phyloP scores from a whole-genome alignment of 2,888 invertebrate genomes.

The Megastigmus dorsalis region DNA sequence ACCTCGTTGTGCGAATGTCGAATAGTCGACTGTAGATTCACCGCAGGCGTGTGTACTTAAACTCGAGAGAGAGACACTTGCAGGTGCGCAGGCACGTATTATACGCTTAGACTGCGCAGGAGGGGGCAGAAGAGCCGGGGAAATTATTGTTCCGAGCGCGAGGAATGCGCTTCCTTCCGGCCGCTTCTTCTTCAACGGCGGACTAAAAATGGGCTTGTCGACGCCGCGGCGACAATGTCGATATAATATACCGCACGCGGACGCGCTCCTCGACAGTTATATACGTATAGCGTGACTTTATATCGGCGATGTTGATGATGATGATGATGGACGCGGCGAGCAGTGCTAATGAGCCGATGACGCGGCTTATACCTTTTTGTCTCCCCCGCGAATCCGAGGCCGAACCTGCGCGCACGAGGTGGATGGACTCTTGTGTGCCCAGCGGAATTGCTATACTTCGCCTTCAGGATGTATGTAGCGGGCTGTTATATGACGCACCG shows the following conservation, averaged over 20 bases:
- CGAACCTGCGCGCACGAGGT: no score
- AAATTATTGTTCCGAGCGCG: not conserved
- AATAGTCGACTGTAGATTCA: no score
- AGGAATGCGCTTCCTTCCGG: slow-evolving; percentile 52
- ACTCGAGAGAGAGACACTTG: not conserved
- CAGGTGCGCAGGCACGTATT: not conserved
- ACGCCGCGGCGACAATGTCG: not conserved
- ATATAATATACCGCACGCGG: no score
- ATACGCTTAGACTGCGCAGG: no score
- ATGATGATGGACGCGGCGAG: not conserved
- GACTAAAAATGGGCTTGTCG: slow-evolving; percentile 34
- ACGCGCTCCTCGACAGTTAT: no score
- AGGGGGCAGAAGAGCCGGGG: no score
- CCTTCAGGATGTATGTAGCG: no score
- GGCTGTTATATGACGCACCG: no score
- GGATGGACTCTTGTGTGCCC: no score
- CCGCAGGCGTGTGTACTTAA: no score
- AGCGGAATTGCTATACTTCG: no score
- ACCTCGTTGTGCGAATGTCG: no score
- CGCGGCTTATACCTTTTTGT: not conserved
- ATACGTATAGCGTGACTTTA: not conserved
- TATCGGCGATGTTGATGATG: not conserved
- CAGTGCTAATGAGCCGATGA: not conserved
- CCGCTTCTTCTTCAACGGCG: not conserved
- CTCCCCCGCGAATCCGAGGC: not conserved